phyloP scores from a whole-genome alignment of 2,888 invertebrate species.

The Sicus ferrugineus region DNA sequence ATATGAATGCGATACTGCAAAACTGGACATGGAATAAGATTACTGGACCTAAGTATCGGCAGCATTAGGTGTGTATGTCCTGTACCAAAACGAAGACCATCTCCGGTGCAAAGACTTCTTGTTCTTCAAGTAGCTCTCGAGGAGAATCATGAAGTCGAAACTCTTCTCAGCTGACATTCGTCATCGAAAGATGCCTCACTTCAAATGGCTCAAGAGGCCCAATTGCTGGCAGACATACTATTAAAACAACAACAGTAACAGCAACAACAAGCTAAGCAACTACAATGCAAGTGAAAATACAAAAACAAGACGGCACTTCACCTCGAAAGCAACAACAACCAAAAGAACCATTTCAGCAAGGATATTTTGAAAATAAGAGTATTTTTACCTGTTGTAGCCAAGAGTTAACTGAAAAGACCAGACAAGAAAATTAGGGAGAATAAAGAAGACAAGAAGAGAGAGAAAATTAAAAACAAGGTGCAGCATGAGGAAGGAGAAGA shows the following conservation, averaged over 20 bases:
- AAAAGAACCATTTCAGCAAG: slow-evolving; percentile 3
- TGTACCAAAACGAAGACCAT: not conserved
- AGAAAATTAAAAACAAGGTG: not conserved
- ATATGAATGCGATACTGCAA: not conserved
- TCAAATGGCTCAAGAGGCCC: slow-evolving; percentile 45
- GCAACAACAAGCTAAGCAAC: not conserved
- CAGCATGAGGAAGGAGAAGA: slow-evolving; percentile 2
- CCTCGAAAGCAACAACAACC: slow-evolving; percentile 4
- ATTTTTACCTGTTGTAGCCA: slow-evolving; percentile 30
- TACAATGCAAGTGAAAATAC: not conserved
- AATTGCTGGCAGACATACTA: slow-evolving; percentile 51
- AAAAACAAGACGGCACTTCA: not conserved
- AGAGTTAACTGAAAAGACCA: slow-evolving; percentile 11
- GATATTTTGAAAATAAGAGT: slow-evolving; percentile 27
- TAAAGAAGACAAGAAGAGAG: not conserved
- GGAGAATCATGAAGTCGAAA: slow-evolving; percentile 19
- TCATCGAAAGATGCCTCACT: slow-evolving; percentile 22
- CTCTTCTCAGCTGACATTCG: slow-evolving; percentile 26
- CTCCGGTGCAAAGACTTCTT: not conserved
- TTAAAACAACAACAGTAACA: slow-evolving; percentile 5
- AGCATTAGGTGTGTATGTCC: too few relatives aligned
- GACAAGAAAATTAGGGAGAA: slow-evolving; percentile 10
- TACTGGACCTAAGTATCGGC: too few relatives aligned
- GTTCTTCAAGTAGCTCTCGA: not conserved
- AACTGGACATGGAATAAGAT: too few relatives aligned